A percentile compares a stretch with the other conserved stretches of the same genome.
Conservation (phyloP, 1,140 invertebrate species). For the Propsilocerus akamusi region DNA sequence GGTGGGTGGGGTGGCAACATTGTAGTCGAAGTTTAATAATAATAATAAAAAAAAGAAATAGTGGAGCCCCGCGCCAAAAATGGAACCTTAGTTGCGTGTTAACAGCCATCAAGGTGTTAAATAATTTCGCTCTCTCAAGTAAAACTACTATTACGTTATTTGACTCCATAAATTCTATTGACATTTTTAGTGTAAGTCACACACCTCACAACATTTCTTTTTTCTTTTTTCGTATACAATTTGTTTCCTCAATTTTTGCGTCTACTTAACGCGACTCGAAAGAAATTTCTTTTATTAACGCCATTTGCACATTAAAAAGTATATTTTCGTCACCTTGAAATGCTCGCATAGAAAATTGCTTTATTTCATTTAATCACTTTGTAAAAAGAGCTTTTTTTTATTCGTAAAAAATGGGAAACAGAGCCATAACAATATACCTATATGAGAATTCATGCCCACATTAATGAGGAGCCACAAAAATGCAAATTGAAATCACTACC, state of each 20-base stretch:
- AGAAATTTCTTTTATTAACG: neutral
- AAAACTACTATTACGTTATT: neutral
- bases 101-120: constrained; percentile 2
- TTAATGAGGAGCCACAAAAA: constrained; percentile 3
- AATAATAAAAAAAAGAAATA: too few relatives aligned
- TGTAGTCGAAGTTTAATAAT: too few relatives aligned
- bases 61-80: too few relatives aligned
- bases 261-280: neutral
- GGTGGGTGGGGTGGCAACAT: too few relatives aligned
- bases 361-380: too few relatives aligned
- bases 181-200: constrained; percentile 3
- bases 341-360: too few relatives aligned
- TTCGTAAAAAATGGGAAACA: too few relatives aligned
- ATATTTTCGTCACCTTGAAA: too few relatives aligned
- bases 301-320: neutral
- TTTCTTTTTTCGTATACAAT: neutral
- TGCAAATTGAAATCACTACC: neutral
- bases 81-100: constrained; percentile 2
- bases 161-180: constrained; percentile 1
- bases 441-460: too few relatives aligned
- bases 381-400: too few relatives aligned
- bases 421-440: too few relatives aligned
- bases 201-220: neutral
- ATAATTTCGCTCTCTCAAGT: neutral
- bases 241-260: neutral